Base-by-base conservation (phyloP, 2,797 vertebrate species). In the Chelmon rostratus region DNA sequence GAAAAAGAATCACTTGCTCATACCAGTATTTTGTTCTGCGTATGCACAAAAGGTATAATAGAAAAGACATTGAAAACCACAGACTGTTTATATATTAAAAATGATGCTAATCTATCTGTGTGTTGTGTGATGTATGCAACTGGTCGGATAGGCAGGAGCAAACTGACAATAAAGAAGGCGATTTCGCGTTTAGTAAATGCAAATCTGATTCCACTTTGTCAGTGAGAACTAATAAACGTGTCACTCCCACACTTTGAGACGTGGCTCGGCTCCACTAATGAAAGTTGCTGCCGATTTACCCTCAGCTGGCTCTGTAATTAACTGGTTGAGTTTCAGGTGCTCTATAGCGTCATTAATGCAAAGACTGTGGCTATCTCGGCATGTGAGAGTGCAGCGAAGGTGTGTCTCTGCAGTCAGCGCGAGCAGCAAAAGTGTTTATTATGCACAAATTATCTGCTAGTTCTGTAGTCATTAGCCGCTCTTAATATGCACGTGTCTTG, bases 171-270 rank as follows among this genome's bases (percentile, higher is more conserved):
- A 71, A 78, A 71, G 59, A 53, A 77, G 56, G 58, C 52, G 68
- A 82, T 92, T 81, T 79, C 69, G 61, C 40, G 42, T 91, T 86
- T 73, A 74, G 77, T 53, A 72, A 88, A 88, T 47, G 65, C 78
- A 84, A 80, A 72, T 83, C 73, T 81, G 81, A 83, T 86, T 88
- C 79, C 49, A 73, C 56, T 91, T 92, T 91, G 83, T 90, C 91
- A 90, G 85, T 61, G 78, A 71, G 72, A 90, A 75, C 86, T 86
- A 93, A 93, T 94, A 90, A 90, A 93, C 33, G 63, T 89, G 90
- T 90, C 92, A 91, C 73, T 86, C 31, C 40, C 37, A 19, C 73
- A 84, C 78, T 81, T 78, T 70, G 84, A 82, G 74, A 85, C 47
- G 76, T 49, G 61, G 80, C 82, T 89, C 56, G 73, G 78, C 88